Evolutionary conservation across 2,797 vertebrate genomes (phyloP), one percentile per base, ranked within the genome.

Genomic region (Protosalanx chinensis): DNA sequence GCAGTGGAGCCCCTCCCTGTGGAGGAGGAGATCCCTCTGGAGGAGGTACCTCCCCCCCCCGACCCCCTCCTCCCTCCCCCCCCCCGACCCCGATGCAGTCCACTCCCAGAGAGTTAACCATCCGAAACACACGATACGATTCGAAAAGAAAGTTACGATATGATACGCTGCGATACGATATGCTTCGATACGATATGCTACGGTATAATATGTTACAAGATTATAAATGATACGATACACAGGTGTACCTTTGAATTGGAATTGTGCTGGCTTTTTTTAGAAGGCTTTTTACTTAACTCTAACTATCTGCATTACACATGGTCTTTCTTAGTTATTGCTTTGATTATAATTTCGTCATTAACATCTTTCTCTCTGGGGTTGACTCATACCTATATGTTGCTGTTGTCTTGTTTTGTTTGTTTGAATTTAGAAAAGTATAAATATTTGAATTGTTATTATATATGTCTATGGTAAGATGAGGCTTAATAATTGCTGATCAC

Each of bases 11-110:
- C 32, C 68, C 53, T 77, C 30, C 82, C 84, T 86, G 92, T 91
- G 75, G 92, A 84, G 72, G 82, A 87, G 81, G 92, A 94, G 72
- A 90, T 92, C 41, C 77, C 89, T 71, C 86, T 94, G 80, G 89
- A 91, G 90, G 93, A 97, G 95, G 96, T 98, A 94, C 69, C 72
- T 37, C 66, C 71, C 32, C 73, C n/a, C 23, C 23, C 23, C 23
- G 23, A 27, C 23, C 23, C 23, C 23, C 23, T 56, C 83, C 69
- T 75, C 46, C 72, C 62, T 61, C 6, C 82, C 68, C 6, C 82
- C 68, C 82, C 69, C 56, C 13, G 18, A 72, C 53, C 35, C 65
- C 57, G n/a, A 37, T 18, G 8, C 60, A 65, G 64, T 65, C 76
- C 66, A 63, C 57, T 77, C 62, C 65, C 32, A 57, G 63, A 68